These are phyloP conservation scores for Centropus bengalensis DNA, from an alignment of 2,113 vertebrate genomes.

Conservation along the genomic window DNA sequence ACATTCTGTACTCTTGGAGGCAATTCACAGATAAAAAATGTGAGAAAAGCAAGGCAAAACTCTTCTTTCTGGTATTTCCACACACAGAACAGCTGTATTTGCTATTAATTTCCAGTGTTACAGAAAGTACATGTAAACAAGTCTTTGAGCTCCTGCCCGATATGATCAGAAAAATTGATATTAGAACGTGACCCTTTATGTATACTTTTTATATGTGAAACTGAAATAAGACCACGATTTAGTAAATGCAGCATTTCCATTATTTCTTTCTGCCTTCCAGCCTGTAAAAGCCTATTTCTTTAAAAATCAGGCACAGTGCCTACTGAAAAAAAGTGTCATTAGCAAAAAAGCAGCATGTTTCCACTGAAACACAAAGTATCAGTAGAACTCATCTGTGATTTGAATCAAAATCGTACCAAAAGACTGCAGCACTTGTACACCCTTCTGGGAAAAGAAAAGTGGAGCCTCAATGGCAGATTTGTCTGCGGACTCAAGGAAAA, in stretches of 20 bases:
- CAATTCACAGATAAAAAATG: background rate
- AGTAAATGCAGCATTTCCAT: background rate
- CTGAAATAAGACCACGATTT: background rate
- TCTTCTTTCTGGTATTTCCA: background rate
- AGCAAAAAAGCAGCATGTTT: conserved; percentile 26
- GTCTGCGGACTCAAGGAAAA: conserved; percentile 29
- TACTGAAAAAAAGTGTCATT: background rate
- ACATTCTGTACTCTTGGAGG: background rate
- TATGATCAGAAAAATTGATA: background rate
- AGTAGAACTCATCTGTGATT: conserved; percentile 6
- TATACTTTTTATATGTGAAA: background rate
- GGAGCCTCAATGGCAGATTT: background rate
- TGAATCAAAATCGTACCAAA: conserved; percentile 34
- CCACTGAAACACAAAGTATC: background rate
- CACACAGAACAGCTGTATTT: background rate
- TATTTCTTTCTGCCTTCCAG: background rate
- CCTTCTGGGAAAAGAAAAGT: background rate
- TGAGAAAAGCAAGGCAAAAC: background rate
- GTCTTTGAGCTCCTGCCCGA: background rate
- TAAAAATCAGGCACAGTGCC: conserved; percentile 11
- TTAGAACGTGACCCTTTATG: background rate
- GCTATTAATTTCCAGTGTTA: background rate
- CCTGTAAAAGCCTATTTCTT: background rate
- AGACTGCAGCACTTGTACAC: background rate
- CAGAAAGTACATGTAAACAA: background rate